phyloP scores from a whole-genome alignment of 2,888 invertebrate species.

The Scaptomyza reducta region DNA sequence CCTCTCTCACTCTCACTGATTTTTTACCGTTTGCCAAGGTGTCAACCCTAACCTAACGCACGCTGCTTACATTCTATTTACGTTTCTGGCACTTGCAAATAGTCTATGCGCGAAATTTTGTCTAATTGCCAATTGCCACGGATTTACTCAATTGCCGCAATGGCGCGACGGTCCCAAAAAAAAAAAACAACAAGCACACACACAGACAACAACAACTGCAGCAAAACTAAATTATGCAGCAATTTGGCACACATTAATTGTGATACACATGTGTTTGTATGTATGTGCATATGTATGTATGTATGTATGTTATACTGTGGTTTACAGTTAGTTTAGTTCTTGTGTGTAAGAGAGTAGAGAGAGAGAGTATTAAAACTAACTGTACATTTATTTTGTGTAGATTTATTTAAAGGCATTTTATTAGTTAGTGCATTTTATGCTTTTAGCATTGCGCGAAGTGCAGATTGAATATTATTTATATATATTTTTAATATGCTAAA shows the following conservation, averaged over 20 bases:
- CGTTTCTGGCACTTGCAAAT: slow-evolving; percentile 49
- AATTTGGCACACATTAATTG: slow-evolving; percentile 78
- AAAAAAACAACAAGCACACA: slow-evolving; percentile 25
- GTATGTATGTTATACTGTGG: not conserved
- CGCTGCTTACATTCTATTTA: slow-evolving; percentile 55
- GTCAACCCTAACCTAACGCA: slow-evolving; percentile 61
- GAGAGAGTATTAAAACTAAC: not conserved
- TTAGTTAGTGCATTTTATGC: not conserved
- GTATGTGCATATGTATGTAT: slow-evolving; percentile 4
- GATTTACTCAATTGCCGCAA: slow-evolving; percentile 76
- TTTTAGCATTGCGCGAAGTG: slow-evolving; percentile 20
- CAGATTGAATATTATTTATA: slow-evolving; percentile 15
- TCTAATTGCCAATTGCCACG: slow-evolving; percentile 79
- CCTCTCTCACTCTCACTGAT: not conserved
- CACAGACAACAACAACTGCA: not conserved
- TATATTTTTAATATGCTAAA: not conserved
- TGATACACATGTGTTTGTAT: slow-evolving; percentile 20
- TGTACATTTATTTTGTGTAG: too few relatives aligned
- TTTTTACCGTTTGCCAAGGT: slow-evolving; percentile 20
- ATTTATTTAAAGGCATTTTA: too few relatives aligned
- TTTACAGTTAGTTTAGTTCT: not conserved
- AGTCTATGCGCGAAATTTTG: slow-evolving; percentile 72
- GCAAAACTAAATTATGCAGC: slow-evolving; percentile 9
- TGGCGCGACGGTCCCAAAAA: slow-evolving; percentile 56
- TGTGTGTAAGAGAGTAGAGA: not conserved